phyloP scores from a whole-genome alignment of 2,797 vertebrate species.

The Threskiornis aethiopicus region DNA sequence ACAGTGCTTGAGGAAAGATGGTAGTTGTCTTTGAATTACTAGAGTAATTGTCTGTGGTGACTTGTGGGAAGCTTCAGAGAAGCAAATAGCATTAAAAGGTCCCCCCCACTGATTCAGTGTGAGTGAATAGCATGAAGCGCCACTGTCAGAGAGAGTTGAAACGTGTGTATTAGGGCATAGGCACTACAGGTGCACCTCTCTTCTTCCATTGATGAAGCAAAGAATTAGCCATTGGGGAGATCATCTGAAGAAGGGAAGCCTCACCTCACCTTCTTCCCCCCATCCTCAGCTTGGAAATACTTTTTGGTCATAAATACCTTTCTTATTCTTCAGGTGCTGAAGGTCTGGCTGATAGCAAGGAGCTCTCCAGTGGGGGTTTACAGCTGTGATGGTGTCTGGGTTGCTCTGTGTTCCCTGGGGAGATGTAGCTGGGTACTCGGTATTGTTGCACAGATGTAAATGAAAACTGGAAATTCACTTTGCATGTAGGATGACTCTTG shows the following conservation, averaged over 20 bases:
- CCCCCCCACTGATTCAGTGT: neutral
- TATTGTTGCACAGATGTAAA: neutral
- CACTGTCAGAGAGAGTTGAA: neutral
- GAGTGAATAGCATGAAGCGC: neutral
- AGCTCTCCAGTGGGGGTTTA: neutral
- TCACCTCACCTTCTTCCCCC: neutral
- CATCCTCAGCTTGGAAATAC: neutral
- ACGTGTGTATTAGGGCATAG: neutral
- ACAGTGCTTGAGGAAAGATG: neutral
- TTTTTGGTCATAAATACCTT: neutral
- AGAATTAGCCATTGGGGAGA: neutral
- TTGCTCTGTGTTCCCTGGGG: neutral
- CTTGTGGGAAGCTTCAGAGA: neutral
- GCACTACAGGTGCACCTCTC: neutral
- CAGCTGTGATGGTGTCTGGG: neutral
- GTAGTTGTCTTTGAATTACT: constrained; percentile 38
- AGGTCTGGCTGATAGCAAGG: neutral
- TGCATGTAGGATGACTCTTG: neutral
- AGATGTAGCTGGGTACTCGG: neutral
- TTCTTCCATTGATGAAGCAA: neutral
- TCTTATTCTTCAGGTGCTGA: neutral
- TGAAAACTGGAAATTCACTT: neutral
- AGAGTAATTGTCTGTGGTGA: constrained; percentile 11
- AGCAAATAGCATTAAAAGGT: neutral
- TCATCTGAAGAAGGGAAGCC: neutral